Evolutionary conservation across 2,888 invertebrate species (phyloP).

Genomic region (Chorisops tibialis): DNA sequence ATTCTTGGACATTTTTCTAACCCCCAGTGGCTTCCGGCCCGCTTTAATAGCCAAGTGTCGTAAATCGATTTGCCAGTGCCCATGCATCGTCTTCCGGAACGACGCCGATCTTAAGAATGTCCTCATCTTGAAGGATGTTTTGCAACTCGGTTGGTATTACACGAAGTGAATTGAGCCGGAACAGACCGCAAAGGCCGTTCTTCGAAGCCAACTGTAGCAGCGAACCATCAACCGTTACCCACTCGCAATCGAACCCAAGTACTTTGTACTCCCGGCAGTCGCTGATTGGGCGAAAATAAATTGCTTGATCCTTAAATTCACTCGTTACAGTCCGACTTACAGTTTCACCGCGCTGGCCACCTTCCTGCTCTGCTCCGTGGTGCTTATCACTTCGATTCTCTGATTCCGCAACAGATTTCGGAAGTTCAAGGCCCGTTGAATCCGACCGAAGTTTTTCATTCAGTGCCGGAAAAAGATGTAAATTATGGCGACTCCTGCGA

Average conservation of each 20-base stretch:
- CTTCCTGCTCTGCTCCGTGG: slow-evolving; percentile 41
- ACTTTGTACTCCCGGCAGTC: slow-evolving; percentile 52
- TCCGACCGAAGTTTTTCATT: slow-evolving; percentile 55
- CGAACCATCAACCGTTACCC: slow-evolving; percentile 67
- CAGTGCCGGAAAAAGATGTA: slow-evolving; percentile 44
- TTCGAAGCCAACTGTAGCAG: slow-evolving; percentile 69
- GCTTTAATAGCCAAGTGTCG: slow-evolving; percentile 59
- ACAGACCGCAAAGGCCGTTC: slow-evolving; percentile 67
- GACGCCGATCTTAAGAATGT: slow-evolving; percentile 74
- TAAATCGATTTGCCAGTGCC: slow-evolving; percentile 65
- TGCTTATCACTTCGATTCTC: slow-evolving; percentile 45
- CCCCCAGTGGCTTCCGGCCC: slow-evolving; percentile 55
- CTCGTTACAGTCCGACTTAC: too few relatives aligned
- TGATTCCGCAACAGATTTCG: slow-evolving; percentile 40
- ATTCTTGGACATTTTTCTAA: slow-evolving; percentile 63
- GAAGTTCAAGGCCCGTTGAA: slow-evolving; percentile 36
- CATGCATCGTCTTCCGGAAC: slow-evolving; percentile 67
- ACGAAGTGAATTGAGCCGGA: slow-evolving; percentile 62
- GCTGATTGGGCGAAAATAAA: slow-evolving; percentile 36
- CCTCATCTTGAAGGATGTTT: slow-evolving; percentile 62
- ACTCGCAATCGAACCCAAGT: slow-evolving; percentile 79
- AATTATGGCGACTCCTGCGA: slow-evolving; percentile 45
- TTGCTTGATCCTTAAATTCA: too few relatives aligned
- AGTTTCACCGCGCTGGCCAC: slow-evolving; percentile 43
- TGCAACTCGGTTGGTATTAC: slow-evolving; percentile 61